phyloP scores from a whole-genome alignment of 2,113 vertebrate genomes.

The Misgurnus anguillicaudatus region DNA sequence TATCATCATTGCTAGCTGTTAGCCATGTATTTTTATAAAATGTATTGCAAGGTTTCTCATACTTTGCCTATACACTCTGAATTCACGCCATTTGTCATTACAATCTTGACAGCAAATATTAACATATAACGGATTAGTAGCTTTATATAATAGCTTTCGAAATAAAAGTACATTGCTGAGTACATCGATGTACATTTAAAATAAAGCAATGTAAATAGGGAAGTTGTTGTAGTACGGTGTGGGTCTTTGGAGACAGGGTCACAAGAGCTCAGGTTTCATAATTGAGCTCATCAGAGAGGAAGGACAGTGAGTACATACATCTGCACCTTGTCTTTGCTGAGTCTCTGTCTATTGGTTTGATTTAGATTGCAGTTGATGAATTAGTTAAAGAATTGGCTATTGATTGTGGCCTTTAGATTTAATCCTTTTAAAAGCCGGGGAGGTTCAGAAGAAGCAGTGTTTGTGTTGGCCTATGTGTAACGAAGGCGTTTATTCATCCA shows the following conservation, averaged over 20 bases:
- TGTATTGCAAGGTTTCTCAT: neutral
- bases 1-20: too few species aligned
- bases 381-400: slow-evolving; percentile 24
- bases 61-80: neutral
- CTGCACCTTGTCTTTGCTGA: slow-evolving; percentile 8
- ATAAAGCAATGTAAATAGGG: too few species aligned
- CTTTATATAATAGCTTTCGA: too few species aligned
- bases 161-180: too few species aligned
- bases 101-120: too few species aligned
- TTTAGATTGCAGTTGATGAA: slow-evolving; percentile 10
- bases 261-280: slow-evolving; percentile 18
- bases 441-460: neutral
- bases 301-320: slow-evolving; percentile 10
- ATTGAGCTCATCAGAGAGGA: slow-evolving; percentile 30
- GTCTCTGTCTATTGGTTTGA: neutral
- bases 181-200: too few species aligned
- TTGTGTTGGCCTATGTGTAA: neutral
- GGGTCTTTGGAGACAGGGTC: slow-evolving; percentile 12
- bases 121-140: too few species aligned
- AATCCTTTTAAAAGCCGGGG: slow-evolving; percentile 7
- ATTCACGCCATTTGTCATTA: too few species aligned
- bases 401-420: neutral
- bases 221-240: neutral
- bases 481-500: neutral
- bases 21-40: too few species aligned